Conservation (phyloP, 2,888 invertebrate species). For the Melanargia galathea region DNA sequence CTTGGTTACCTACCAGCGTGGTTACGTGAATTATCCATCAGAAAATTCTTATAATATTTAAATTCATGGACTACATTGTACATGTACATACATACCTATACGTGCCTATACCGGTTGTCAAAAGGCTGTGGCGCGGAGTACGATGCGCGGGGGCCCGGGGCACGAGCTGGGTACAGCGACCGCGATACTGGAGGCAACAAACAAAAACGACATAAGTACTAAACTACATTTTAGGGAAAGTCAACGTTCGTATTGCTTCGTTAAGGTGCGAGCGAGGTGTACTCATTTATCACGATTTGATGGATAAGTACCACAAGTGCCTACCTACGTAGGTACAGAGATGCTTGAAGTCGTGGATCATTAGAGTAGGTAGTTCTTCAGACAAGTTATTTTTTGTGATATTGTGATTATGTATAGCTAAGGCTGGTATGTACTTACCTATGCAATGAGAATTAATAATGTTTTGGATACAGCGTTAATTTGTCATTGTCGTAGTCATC, state of each 20-base stretch:
- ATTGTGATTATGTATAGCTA: not conserved
- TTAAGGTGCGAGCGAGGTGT: conserved; percentile 66
- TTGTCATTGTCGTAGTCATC: too few relatives aligned
- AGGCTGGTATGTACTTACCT: not conserved
- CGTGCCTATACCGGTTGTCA: conserved; percentile 76
- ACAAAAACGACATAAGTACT: conserved; percentile 14
- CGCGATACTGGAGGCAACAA: conserved; percentile 58
- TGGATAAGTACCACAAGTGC: conserved; percentile 44
- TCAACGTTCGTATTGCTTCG: not conserved
- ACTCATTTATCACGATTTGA: conserved; percentile 61
- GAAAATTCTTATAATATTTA: conserved; percentile 67
- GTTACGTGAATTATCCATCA: conserved; percentile 77
- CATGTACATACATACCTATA: conserved; percentile 49
- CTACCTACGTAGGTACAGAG: not conserved
- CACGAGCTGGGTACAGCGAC: conserved; percentile 74
- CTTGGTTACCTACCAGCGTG: not conserved
- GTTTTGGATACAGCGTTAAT: too few relatives aligned
- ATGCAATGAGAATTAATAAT: too few relatives aligned
- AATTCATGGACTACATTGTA: too few relatives aligned
- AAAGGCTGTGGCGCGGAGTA: conserved; percentile 60
- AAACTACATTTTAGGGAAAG: conserved; percentile 6
- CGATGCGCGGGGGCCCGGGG: conserved; percentile 46
- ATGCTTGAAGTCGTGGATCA: conserved; percentile 8
- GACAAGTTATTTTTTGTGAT: conserved; percentile 6
- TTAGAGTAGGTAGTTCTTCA: not conserved